A percentile compares a stretch with the other conserved stretches of the same genome.
phyloP scores from a whole-genome alignment of 2,113 vertebrate genomes.

The Strix uralensis region DNA sequence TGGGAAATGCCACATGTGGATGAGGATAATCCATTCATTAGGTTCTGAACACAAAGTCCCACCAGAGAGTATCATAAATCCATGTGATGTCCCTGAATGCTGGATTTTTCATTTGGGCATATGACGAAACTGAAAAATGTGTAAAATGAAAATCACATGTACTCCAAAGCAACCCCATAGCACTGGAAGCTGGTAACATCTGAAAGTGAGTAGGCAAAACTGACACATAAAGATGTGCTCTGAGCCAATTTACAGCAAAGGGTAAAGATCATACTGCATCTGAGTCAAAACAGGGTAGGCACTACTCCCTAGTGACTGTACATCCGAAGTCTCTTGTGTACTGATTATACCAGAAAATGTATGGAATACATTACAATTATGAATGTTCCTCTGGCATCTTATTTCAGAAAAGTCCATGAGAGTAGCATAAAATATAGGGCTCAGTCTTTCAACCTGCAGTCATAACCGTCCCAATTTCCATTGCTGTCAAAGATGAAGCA shows the following conservation, averaged over 20 bases:
- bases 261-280: conserved; percentile 34
- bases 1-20: conserved; percentile 8
- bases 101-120: conserved; percentile 15
- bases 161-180: background rate
- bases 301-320: conserved; percentile 6
- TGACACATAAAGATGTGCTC: conserved; percentile 58
- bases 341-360: conserved; percentile 4
- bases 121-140: conserved; percentile 29
- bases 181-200: conserved; percentile 37
- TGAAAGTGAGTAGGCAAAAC: conserved; percentile 48
- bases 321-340: background rate
- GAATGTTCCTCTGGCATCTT: background rate
- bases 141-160: conserved; percentile 61
- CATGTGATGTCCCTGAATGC: background rate
- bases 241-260: conserved; percentile 47
- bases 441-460: background rate
- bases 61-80: conserved; percentile 10
- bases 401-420: background rate
- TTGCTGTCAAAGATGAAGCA: background rate
- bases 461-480: background rate
- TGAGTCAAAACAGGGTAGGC: conserved; percentile 22
- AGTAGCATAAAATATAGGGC: background rate
- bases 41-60: background rate
- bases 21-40: conserved; percentile 29
- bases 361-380: conserved; percentile 34